Evolutionary conservation across 1,140 invertebrate species (phyloP).

Genomic region (Spodoptera litura): DNA sequence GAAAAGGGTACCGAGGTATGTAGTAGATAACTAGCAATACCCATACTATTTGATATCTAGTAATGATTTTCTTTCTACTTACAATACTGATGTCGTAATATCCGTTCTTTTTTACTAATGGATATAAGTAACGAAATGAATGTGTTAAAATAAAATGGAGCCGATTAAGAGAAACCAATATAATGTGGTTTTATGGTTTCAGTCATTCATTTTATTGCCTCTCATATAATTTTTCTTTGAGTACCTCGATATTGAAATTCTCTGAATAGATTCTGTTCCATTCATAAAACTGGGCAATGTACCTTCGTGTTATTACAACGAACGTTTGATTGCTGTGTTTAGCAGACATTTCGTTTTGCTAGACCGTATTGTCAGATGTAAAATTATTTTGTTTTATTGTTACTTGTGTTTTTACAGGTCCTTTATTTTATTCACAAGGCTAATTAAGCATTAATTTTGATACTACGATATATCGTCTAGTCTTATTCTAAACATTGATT

Average conservation of each 20-base stretch:
- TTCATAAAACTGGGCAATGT: not conserved
- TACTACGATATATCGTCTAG: no score
- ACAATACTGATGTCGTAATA: constrained; percentile 55
- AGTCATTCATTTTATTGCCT: no score
- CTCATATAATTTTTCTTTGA: not conserved
- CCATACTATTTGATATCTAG: constrained; percentile 1
- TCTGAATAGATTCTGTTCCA: not conserved
- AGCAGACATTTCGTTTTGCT: no score
- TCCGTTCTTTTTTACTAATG: constrained; percentile 36
- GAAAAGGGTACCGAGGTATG: constrained; percentile 27
- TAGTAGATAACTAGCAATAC: not conserved
- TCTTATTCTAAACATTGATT: no score
- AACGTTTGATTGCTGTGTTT: not conserved
- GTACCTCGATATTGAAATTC: not conserved
- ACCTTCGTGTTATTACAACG: not conserved
- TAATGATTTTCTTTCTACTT: not conserved
- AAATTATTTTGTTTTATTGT: no score
- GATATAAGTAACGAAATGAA: constrained; percentile 33
- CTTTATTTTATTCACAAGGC: no score
- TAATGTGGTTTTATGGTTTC: not conserved
- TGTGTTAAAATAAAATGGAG: constrained; percentile 36
- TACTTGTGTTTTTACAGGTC: no score
- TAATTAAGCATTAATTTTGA: no score
- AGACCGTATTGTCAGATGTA: no score
- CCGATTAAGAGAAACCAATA: constrained; percentile 5